Evolutionary conservation across 2,888 invertebrate genomes (phyloP), one percentile per base, ranked within the genome.

Genomic region (Ophioninae sp.): DNA sequence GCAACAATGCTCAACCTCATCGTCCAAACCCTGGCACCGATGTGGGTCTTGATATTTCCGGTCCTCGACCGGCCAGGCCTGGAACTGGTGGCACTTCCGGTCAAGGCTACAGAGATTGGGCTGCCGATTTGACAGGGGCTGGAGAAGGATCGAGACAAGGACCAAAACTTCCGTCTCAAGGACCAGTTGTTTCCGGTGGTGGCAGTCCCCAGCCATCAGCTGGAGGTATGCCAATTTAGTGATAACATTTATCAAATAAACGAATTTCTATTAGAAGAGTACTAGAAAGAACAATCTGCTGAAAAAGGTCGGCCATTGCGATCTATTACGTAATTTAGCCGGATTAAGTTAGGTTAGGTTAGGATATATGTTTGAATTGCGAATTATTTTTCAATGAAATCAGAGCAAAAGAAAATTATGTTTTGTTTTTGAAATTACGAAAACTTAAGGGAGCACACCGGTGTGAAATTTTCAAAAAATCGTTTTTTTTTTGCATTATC

Each of bases 11-110:
- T 1, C 83, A 81, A 39, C 86, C 86, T 0, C 87, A 85, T 23
- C 86, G 83, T 59, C 91, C 91, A 2, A 91, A 87, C 85, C 92
- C 92, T 6, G 92, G 92, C 22, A 91, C 92, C 7, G 92, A 92
- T 63, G 91, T 92, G 0, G 92, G 91, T n/a, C 85, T 88, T 2
- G 91, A 92, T 81, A 77, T 88, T 23, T 80, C 88, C 0, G 64
- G 9, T 30, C 73, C 88, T 0, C 89, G 85, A 65, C 89, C 90
- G 0, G 82, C 74, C 5, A 86, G 76, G 51, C 89, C 90, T 0
- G 90, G 87, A 17, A 61, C 84, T n/a, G 90, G 88, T 17, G 88
- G 87, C 1, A 84, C 74, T 10, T 86, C 79, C 63, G 88, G 87
- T 6, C 88, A 90, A 68, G 89, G 87, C 1, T 91, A 91, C 85